These are phyloP conservation scores for Ostrea denselamellosa DNA, from an alignment of 1,140 invertebrate genomes.

Conservation along the genomic window DNA sequence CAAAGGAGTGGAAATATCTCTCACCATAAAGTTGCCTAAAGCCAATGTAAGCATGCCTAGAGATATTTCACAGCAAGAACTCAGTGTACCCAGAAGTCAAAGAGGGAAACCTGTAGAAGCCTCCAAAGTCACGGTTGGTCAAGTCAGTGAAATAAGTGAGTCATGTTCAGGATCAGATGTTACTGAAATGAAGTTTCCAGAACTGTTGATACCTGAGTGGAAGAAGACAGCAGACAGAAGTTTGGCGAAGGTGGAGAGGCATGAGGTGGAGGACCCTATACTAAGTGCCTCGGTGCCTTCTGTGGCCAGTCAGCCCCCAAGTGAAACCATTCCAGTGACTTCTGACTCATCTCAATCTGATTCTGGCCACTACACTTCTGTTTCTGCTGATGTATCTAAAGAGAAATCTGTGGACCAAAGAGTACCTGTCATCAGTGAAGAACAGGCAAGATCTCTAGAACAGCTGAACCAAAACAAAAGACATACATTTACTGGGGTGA, in stretches of 20 bases:
- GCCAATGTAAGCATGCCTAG: conserved; percentile 62
- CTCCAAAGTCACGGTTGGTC: not conserved
- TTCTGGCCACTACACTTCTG: not conserved
- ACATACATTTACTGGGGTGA: conserved; percentile 26
- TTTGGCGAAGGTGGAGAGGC: not conserved
- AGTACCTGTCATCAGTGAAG: conserved; percentile 17
- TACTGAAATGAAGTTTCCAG: conserved; percentile 61
- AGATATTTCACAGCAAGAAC: conserved; percentile 59
- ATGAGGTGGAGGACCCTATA: not conserved
- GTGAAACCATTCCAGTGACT: conserved; percentile 22
- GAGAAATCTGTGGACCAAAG: not conserved
- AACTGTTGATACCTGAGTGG: conserved; percentile 64
- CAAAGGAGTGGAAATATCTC: conserved; percentile 54
- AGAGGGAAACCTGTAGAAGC: conserved; percentile 39
- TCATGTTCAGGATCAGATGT: conserved; percentile 15
- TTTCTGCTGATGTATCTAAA: not conserved
- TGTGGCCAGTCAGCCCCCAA: conserved; percentile 7
- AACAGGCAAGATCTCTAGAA: conserved; percentile 22
- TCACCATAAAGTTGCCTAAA: conserved; percentile 61
- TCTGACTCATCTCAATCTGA: conserved; percentile 9
- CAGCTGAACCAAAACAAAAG: conserved; percentile 20
- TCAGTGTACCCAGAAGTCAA: conserved; percentile 57
- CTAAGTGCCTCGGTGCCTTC: not conserved
- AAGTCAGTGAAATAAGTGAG: conserved; percentile 53
- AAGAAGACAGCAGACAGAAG: conserved; percentile 50